Evolutionary conservation across 2,888 invertebrate genomes (phyloP), one percentile per base, ranked within the genome.

Genomic region (Drosophila atroscutellata): DNA sequence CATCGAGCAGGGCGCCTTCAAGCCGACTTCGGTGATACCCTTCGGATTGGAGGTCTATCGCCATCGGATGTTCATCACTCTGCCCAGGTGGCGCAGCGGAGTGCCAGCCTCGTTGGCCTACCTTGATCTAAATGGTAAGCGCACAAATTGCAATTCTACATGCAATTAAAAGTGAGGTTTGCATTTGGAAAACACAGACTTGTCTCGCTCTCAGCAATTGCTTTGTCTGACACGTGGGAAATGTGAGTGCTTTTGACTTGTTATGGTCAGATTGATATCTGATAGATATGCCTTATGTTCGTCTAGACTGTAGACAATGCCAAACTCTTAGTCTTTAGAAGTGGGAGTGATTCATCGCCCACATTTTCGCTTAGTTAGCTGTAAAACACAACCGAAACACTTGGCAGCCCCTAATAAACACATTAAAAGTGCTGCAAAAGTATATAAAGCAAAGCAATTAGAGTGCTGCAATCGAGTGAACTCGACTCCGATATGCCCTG

Each of bases 41-140:
- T 94, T 96, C 90, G 96, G 97, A 0, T 79, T 97, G 78, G 97
- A 97, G 92, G 95, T 96, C 15, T 95, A 95, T 80, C 94, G 94
- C 50, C 94, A 96, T 75, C 94, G 95, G 75, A 91, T 97, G 77
- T 97, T 97, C 88, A 92, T 97, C 20, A 96, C 96, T 0, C 94
- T 97, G 59, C 96, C 96, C 2, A 94, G 96, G 80, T 97, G 97
- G 97, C 95, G 94, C 84, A 90, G 93, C 26, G 97, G 97, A 13
- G 96, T 97, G 28, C 95, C 96, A 1, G 95, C 96, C 30, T 96
- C 96, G 72, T 94, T 97, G 91, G 95, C 95, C 87, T 96, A 96
- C 92, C 95, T 97, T 82, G 94, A 95, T 90, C 93, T 95, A 81
- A 95, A 95, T 93, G 96, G 96, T 96, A 89, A 93, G 63, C 50